Conservation (phyloP, 2,113 vertebrate species). For the Amblyornis subalaris region DNA sequence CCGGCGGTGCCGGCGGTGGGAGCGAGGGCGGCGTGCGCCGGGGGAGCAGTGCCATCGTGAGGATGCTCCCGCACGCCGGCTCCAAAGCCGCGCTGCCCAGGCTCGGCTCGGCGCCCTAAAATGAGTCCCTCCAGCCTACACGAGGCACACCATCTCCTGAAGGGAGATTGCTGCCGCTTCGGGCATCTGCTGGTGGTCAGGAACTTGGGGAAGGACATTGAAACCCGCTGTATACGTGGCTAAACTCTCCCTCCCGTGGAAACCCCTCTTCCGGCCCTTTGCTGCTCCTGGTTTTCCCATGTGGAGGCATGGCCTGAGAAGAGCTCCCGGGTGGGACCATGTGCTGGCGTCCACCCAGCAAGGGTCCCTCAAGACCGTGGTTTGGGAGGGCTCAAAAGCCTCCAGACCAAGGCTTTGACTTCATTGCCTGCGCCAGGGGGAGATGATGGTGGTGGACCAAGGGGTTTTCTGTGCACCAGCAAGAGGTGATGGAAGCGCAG, state of each 20-base stretch:
- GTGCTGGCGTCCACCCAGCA: not conserved
- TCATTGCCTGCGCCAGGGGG: accelerated
- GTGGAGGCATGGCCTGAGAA: accelerated
- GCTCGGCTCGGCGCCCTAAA: not conserved
- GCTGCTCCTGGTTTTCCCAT: not conserved
- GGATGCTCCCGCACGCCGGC: not conserved
- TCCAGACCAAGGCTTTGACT: not conserved
- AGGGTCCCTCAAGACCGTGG: not conserved
- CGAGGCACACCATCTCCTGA: accelerated
- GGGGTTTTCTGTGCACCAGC: not conserved
- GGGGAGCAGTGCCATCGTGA: constrained; percentile 45
- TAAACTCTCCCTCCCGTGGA: not conserved
- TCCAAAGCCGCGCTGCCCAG: not conserved
- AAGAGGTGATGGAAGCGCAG: not conserved
- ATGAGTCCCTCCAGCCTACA: not conserved
- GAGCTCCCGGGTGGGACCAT: not conserved
- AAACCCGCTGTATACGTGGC: accelerated
- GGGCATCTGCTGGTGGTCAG: not conserved
- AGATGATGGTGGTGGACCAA: not conserved
- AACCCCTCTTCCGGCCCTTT: not conserved
- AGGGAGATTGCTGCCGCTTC: not conserved
- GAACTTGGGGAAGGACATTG: not conserved
- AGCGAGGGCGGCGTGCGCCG: not conserved
- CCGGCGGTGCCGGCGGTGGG: not conserved
- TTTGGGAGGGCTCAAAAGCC: not conserved